Evolutionary conservation across 2,113 vertebrate species (phyloP).

Genomic region (Cyanistes caeruleus): DNA sequence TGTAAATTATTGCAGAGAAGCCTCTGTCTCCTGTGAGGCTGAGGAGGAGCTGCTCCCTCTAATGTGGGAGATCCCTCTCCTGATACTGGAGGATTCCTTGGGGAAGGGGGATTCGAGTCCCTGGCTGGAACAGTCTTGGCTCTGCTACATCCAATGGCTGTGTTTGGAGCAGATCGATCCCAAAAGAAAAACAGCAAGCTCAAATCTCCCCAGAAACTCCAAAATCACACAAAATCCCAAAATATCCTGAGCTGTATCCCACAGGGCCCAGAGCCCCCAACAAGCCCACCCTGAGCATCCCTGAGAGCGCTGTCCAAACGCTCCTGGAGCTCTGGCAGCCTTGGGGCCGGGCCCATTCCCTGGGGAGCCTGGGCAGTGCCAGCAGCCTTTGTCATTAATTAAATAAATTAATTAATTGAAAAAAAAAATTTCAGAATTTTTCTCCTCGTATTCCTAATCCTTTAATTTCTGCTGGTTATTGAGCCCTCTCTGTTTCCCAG

Average conservation of each 20-base stretch:
- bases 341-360: not conserved
- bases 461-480: not conserved
- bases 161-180: not conserved
- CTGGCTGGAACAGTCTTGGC: not conserved
- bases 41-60: not conserved
- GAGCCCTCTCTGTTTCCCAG: not conserved
- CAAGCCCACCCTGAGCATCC: not conserved
- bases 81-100: not conserved
- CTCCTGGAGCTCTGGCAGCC: not conserved
- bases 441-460: not conserved
- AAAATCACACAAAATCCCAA: not conserved
- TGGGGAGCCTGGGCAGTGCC: not conserved
- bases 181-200: not conserved
- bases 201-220: not conserved
- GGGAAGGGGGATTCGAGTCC: not conserved
- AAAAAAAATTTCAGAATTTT: not conserved
- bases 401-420: not conserved
- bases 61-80: not conserved
- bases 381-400: not conserved
- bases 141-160: fast-evolving
- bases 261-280: not conserved
- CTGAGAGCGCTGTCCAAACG: not conserved
- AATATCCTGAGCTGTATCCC: not conserved
- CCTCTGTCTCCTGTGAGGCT: not conserved
- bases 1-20: not conserved